Conservation (phyloP, 2,797 vertebrate species). For the Corythornis leucogaster region DNA sequence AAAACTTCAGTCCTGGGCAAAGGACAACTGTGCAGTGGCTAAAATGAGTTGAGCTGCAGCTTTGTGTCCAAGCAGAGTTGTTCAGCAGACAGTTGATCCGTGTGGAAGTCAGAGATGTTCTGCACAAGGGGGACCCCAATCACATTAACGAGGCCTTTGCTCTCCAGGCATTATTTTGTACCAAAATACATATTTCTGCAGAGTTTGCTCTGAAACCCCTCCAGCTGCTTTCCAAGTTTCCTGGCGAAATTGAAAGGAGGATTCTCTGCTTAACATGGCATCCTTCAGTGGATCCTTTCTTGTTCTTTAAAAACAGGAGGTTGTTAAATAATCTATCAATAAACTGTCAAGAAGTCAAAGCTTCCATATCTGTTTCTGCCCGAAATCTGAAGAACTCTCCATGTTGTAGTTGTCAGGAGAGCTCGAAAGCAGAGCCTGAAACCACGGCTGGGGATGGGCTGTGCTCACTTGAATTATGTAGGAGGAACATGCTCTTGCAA, state of each 20-base stretch:
- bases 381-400: constrained; percentile 48
- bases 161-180: neutral
- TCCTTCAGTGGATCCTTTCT: constrained; percentile 15
- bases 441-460: constrained; percentile 58
- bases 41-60: neutral
- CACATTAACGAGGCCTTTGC: neutral
- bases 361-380: constrained; percentile 29
- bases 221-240: neutral
- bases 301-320: constrained; percentile 30
- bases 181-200: neutral
- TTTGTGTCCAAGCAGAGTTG: neutral
- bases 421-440: constrained; percentile 38
- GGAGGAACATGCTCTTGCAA: constrained; percentile 69
- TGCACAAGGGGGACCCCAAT: neutral
- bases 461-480: constrained; percentile 74
- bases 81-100: neutral
- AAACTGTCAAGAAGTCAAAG: constrained; percentile 49
- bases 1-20: neutral
- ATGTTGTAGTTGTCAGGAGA: constrained; percentile 28
- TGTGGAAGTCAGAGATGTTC: neutral
- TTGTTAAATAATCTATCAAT: constrained; percentile 64
- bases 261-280: neutral
- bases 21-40: neutral
- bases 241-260: neutral
- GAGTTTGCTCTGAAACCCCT: neutral